Base-by-base conservation (phyloP, 92 coral and sea anemone genomes). In the Bergia sp. region DNA sequence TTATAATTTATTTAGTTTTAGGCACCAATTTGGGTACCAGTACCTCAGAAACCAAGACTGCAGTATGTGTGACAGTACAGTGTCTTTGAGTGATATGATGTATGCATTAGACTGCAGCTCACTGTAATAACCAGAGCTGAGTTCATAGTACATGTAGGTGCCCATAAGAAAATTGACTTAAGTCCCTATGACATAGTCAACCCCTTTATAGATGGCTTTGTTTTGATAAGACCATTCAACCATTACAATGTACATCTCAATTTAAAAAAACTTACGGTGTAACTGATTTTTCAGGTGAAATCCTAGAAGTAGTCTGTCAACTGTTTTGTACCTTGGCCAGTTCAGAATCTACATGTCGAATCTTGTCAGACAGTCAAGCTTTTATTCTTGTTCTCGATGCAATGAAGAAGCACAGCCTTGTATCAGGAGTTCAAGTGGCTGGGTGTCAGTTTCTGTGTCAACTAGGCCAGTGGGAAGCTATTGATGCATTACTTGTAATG, bases 391-490 rank as follows among this genome's bases (percentile, higher is more conserved):
- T 91, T 58, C 73, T 91, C 44, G 87, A 93, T 42, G 91, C 80
- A 61, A 93, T 94, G 95, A 89, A 85, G 75, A 91, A 84, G 40
- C 94, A 94, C 64, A 76, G 82, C 12, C 87, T 91, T 1, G 38
- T 42, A 71, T 55, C 82, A 38, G 93, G 90, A 11, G 89, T 92
- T 20, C 97, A 94, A 73, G 74, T 45, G 65, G 86, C 81, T 64
- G 94, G 93, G 1, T 89, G 93, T 86, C 85, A 82, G n/a, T 90
- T 94, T 64, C 58, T 94, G 47, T 65, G 82, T n/a, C 87, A 40
- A 18, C 73, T 94, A 11, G 92, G 95, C 58, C 85, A 82, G 29
- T 40, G 83, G 66, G 88, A 86, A 61, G 53, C 15, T 49, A 76
- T 83, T 61, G 81, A 86, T 61, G 83, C 67, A 39, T 39, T 76